These are phyloP conservation scores for Ptilodon capucinus DNA, from an alignment of 2,888 invertebrate species.

Conservation along the genomic window DNA sequence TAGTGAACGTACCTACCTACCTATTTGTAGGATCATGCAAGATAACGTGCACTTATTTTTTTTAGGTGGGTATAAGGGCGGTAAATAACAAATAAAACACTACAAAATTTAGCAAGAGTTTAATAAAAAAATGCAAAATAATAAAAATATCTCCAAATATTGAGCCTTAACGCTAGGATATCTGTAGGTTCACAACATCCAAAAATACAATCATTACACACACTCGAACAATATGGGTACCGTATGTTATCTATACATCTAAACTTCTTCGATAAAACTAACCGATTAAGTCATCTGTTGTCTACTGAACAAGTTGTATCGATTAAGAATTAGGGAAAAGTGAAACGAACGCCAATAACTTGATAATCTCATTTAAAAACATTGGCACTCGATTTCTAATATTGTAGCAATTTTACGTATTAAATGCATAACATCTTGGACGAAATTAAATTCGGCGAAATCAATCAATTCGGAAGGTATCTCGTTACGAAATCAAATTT, in stretches of 20 bases:
- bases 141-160: slow-evolving; percentile 81
- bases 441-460: slow-evolving; percentile 25
- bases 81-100: slow-evolving; percentile 42
- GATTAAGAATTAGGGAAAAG: slow-evolving; percentile 22
- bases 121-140: slow-evolving; percentile 83
- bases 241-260: slow-evolving; percentile 27
- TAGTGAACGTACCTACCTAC: too few relatives aligned
- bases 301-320: slow-evolving; percentile 19
- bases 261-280: slow-evolving; percentile 24
- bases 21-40: too few relatives aligned
- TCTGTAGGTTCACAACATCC: slow-evolving; percentile 69
- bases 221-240: slow-evolving; percentile 58
- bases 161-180: slow-evolving; percentile 76
- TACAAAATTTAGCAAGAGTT: slow-evolving; percentile 76
- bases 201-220: slow-evolving; percentile 72
- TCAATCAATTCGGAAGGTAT: slow-evolving; percentile 34
- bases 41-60: not conserved
- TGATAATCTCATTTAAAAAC: slow-evolving; percentile 15
- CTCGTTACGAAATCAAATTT: slow-evolving; percentile 40
- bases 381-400: slow-evolving; percentile 56
- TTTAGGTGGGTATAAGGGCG: not conserved
- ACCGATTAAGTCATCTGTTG: not conserved
- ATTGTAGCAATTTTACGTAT: slow-evolving; percentile 42
- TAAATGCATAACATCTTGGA: slow-evolving; percentile 20
- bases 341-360: slow-evolving; percentile 25